Evolutionary conservation across 2,113 vertebrate species (phyloP), one percentile per base, ranked within the genome.

Genomic region (Ailuropoda melanoleuca): DNA sequence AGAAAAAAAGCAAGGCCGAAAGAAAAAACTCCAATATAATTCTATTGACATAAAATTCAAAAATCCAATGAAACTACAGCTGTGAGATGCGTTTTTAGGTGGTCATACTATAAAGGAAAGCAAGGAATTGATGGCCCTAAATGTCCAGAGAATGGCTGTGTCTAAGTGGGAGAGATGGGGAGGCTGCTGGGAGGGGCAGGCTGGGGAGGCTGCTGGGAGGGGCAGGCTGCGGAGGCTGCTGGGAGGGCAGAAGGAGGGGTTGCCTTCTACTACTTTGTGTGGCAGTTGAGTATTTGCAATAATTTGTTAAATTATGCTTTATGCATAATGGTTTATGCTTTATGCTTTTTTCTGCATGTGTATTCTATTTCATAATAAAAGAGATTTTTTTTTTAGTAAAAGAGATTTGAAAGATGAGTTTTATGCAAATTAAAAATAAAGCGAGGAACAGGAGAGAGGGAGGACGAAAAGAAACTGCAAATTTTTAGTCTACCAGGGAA

Each of bases 341-440:
- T 93, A 24, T 60, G 19, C 6, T 46, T 86, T 95, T 94, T 88
- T 70, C 37, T 87, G 4, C 17, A 15, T 74, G 19, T 64, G 6
- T 68, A 43, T 85, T 96, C 50, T 34, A 29, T 88, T 91, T 94
- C 31, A 66, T 34, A 90, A 93, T 37, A 81, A 93, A 60, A 43
- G 2, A 53, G 3, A 17, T 43, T 43, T 55, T 77, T 48, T 48
- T 75, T 75, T 75, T 43, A 92, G 95, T 37, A 84, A 95, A 66
- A 48, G 4, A 66, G 2, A 21, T 55, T 88, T 58, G 43, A 85
- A 43, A 85, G 7, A 37, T 26, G 10, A 93, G 86, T 23, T 66
- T 85, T 48, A 85, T 77, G 18, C n/a, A 94, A 88, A 81, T 80
- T 70, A 64, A 68, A 95, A 81, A 12, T 7, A 37, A 90, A 77